A percentile compares a stretch with the other conserved stretches of the same genome.
phyloP scores from a whole-genome alignment of 37 sponge, comb jelly and placozoan species.

The Chondrilla cf. caribensis region DNA sequence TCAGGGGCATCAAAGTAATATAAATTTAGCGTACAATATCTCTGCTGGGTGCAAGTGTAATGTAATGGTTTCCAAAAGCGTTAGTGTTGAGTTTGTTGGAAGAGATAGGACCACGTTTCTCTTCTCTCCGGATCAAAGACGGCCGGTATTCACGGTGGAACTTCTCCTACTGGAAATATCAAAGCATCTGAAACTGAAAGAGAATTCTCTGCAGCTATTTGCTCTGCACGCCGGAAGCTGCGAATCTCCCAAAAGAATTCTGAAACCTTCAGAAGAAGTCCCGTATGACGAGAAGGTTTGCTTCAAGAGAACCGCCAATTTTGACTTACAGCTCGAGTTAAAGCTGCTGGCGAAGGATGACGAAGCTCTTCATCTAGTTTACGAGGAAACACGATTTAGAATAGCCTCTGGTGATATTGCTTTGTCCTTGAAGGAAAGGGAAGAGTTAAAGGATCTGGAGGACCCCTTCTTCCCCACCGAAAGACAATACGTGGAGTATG shows the following conservation, averaged over 20 bases:
- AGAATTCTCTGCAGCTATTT: slow-evolving; percentile 3
- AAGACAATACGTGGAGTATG: slow-evolving; percentile 46
- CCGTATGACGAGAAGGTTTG: neutral
- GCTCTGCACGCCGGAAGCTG: neutral
- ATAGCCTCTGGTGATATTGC: neutral
- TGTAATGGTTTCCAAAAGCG: slow-evolving; percentile 5
- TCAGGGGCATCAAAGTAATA: too few species aligned
- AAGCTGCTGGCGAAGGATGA: slow-evolving; percentile 29
- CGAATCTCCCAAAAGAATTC: neutral
- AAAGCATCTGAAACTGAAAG: neutral
- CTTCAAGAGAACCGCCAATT: neutral
- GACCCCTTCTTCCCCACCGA: slow-evolving; percentile 57
- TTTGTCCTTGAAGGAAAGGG: slow-evolving; percentile 7
- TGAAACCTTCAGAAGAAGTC: neutral
- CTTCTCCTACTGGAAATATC: neutral
- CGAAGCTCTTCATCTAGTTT: slow-evolving; percentile 28
- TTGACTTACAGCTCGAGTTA: slow-evolving; percentile 27
- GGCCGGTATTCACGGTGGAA: neutral
- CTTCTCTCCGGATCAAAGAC: neutral
- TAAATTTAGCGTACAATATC: too few species aligned
- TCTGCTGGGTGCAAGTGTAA: too few species aligned
- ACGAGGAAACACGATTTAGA: slow-evolving; percentile 6
- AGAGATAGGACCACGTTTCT: neutral
- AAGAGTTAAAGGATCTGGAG: slow-evolving; percentile 15
- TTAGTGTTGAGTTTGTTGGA: neutral